These are phyloP conservation scores for Drosophila elegans DNA, from an alignment of 1,140 invertebrate species.

Conservation along the genomic window DNA sequence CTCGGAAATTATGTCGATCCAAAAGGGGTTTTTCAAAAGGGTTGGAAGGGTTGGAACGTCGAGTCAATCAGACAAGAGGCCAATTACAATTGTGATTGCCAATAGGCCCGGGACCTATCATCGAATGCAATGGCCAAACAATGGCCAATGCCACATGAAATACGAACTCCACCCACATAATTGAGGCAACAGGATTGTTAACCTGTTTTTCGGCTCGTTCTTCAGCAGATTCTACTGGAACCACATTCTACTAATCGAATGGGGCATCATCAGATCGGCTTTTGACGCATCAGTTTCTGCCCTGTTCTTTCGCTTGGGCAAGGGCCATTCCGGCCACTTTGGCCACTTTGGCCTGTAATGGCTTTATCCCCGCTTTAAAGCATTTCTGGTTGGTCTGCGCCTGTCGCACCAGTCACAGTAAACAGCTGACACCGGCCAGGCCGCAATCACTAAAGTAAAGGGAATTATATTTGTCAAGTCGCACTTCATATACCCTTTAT, in stretches of 20 bases:
- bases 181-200: constrained; percentile 27
- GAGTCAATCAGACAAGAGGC: constrained; percentile 57
- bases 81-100: constrained; percentile 73
- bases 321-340: constrained; percentile 40
- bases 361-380: constrained; percentile 77
- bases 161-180: constrained; percentile 78
- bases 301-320: constrained; percentile 7
- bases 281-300: not conserved
- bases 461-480: not conserved
- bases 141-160: constrained; percentile 76
- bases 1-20: not conserved
- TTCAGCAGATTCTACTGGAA: constrained; percentile 17
- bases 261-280: constrained; percentile 2
- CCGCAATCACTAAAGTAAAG: constrained; percentile 62
- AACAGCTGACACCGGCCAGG: constrained; percentile 65
- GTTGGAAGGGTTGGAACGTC: not conserved
- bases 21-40: constrained; percentile 1
- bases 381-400: constrained; percentile 78
- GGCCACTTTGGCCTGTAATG: constrained; percentile 64
- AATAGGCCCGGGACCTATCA: constrained; percentile 73
- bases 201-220: constrained; percentile 15
- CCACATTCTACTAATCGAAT: constrained; percentile 5
- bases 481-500: not conserved
- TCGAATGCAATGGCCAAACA: constrained; percentile 62
- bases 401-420: constrained; percentile 76